A percentile compares a stretch with the other conserved stretches of the same genome.
phyloP scores from a whole-genome alignment of 2,888 invertebrate genomes.

The Melikaiella ostensackeni region DNA sequence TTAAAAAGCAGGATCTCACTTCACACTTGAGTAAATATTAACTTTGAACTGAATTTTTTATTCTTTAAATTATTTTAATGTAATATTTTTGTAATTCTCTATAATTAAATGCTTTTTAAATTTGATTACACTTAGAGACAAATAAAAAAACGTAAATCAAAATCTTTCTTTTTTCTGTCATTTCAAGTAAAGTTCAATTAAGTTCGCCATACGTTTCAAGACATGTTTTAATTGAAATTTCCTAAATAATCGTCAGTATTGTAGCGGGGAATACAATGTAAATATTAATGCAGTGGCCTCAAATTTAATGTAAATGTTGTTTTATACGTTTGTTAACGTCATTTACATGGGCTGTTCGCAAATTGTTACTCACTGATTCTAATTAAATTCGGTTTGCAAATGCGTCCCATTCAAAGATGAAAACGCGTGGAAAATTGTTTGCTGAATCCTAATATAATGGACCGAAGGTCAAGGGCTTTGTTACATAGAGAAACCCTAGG shows the following conservation, averaged over 20 bases:
- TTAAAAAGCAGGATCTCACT: neutral
- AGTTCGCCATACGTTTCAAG: neutral
- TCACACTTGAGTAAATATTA: neutral
- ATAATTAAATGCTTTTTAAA: neutral
- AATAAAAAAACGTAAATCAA: constrained; percentile 9
- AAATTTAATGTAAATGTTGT: constrained; percentile 45
- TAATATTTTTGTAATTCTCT: neutral
- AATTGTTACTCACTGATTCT: no score
- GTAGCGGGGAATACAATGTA: constrained; percentile 16
- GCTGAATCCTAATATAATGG: no score
- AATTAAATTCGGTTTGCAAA: no score
- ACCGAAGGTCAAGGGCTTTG: no score
- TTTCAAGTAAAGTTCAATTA: neutral
- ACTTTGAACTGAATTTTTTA: neutral
- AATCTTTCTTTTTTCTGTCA: neutral
- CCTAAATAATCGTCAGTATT: constrained; percentile 12
- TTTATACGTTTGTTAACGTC: no score
- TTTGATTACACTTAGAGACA: neutral
- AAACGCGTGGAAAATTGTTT: no score
- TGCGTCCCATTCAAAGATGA: no score
- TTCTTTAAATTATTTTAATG: neutral
- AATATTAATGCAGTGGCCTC: neutral
- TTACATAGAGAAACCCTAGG: no score
- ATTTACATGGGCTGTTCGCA: no score
- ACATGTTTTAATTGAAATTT: constrained; percentile 4